Percentiles rank a stretch among this genome's conserved stretches.
Evolutionary conservation across 2,888 invertebrate species (phyloP).

Genomic region (Drosophila atroscutellata): DNA sequence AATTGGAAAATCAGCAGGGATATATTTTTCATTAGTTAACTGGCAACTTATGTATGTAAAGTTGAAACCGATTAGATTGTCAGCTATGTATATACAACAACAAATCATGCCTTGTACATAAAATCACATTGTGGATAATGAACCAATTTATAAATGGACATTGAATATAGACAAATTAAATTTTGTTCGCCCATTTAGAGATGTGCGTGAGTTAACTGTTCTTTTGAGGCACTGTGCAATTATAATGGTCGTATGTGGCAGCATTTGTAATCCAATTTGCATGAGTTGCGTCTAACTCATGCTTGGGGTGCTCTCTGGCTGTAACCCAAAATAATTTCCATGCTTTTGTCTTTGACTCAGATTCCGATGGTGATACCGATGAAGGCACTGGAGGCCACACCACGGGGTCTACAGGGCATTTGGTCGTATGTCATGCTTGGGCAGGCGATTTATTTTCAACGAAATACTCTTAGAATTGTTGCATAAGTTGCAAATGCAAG

Average conservation of each 20-base stretch:
- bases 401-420: constrained; percentile 2
- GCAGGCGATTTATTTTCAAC: constrained; percentile 83
- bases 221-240: background rate
- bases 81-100: too few species aligned
- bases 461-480: constrained; percentile 81
- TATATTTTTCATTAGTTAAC: background rate
- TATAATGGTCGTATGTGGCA: constrained; percentile 5
- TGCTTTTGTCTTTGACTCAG: constrained; percentile 18
- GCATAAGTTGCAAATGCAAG: constrained; percentile 55
- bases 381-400: background rate
- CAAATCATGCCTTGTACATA: background rate
- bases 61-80: too few species aligned
- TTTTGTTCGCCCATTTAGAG: background rate
- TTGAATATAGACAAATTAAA: constrained; percentile 1
- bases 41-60: background rate
- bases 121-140: background rate
- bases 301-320: constrained; percentile 4
- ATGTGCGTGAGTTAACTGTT: background rate
- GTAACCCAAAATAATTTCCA: constrained; percentile 6
- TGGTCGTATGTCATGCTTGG: constrained; percentile 74
- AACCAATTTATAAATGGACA: background rate
- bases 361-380: background rate
- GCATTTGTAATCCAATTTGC: constrained; percentile 15
- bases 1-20: background rate
- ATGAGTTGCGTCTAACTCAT: constrained; percentile 18